Evolutionary conservation across 2,888 invertebrate genomes (phyloP).

Genomic region (Onchidella celtica): DNA sequence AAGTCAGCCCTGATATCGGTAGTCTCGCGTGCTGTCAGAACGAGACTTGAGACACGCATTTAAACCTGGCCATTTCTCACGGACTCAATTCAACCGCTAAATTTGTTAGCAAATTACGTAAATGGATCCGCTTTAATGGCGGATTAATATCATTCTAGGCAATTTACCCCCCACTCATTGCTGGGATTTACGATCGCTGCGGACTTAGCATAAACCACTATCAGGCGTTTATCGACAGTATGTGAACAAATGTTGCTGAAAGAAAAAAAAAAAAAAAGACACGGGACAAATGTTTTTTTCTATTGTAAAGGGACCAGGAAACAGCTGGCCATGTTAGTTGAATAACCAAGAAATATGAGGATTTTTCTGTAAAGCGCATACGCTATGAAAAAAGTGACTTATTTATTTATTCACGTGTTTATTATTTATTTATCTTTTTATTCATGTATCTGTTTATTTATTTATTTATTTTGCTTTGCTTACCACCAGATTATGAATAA

Average conservation of each 20-base stretch:
- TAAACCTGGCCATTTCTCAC: slow-evolving; percentile 20
- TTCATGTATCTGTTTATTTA: too few species aligned
- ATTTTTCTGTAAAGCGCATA: too few species aligned
- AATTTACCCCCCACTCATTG: slow-evolving; percentile 14
- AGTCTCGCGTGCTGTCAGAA: too few species aligned
- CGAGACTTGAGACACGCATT: neutral
- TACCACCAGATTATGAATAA: too few species aligned
- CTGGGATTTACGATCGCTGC: slow-evolving; percentile 12
- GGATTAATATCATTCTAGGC: slow-evolving; percentile 25
- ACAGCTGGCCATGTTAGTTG: neutral
- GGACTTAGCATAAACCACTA: slow-evolving; percentile 27
- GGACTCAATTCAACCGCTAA: slow-evolving; percentile 15
- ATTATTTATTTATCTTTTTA: too few species aligned
- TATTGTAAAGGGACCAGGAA: too few species aligned
- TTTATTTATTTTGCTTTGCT: too few species aligned
- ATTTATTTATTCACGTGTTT: too few species aligned
- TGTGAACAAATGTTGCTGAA: neutral
- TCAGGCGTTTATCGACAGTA: too few species aligned
- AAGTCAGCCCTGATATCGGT: too few species aligned
- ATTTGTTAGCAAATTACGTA: slow-evolving; percentile 16
- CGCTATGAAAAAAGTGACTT: too few species aligned
- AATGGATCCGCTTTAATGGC: neutral
- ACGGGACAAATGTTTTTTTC: too few species aligned
- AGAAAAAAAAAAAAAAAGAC: neutral
- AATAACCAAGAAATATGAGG: neutral